A percentile compares a stretch with the other conserved stretches of the same genome.
phyloP scores from a whole-genome alignment of 2,797 vertebrate species.

The Heterohyrax brucei region DNA sequence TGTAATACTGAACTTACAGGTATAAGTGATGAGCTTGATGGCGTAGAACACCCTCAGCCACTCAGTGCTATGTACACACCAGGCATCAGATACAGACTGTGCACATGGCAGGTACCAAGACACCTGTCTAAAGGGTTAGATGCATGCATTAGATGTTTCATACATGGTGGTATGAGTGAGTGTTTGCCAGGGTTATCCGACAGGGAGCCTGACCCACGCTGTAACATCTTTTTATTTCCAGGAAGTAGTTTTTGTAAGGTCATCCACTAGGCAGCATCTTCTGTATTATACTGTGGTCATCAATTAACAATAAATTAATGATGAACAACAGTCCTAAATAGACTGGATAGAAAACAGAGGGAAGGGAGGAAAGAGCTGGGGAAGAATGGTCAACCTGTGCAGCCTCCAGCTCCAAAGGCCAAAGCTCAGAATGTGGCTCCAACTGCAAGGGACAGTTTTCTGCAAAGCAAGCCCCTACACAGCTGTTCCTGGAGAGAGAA shows the following conservation, averaged over 20 bases:
- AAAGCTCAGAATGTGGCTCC: neutral
- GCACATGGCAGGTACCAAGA: neutral
- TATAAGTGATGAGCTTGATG: accelerated
- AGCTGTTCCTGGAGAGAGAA: neutral
- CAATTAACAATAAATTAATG: neutral
- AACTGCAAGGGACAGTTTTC: neutral
- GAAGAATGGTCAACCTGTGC: accelerated
- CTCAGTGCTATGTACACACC: accelerated
- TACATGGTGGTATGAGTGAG: too few species aligned
- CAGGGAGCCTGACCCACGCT: neutral
- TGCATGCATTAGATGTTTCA: neutral
- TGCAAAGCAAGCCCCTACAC: neutral
- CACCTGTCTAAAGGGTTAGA: neutral
- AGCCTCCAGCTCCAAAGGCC: neutral
- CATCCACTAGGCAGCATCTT: neutral
- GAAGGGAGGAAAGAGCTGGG: neutral
- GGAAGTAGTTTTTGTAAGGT: neutral
- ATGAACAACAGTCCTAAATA: neutral
- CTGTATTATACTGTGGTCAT: accelerated
- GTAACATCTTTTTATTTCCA: neutral
- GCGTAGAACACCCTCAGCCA: neutral
- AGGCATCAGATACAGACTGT: neutral
- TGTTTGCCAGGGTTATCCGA: accelerated
- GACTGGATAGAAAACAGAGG: neutral
- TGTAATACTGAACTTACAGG: accelerated